A percentile compares a stretch with the other conserved stretches of the same genome.
Conservation (phyloP, 2,888 invertebrate species). For the Hedychridium roseum region DNA sequence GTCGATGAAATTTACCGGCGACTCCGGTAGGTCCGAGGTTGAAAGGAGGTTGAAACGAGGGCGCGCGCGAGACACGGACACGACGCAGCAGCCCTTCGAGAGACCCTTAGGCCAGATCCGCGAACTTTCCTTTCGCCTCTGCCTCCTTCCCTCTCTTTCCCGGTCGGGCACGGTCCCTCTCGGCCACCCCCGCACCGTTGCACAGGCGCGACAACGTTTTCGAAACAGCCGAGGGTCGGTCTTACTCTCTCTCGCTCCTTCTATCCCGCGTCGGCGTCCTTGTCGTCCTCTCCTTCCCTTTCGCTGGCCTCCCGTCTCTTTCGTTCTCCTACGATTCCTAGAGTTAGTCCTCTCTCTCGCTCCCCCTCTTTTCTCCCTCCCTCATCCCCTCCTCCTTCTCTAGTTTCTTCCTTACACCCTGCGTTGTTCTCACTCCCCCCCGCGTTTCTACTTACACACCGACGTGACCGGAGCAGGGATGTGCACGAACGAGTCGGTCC, state of each 20-base stretch:
- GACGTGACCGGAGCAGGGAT: too few relatives aligned
- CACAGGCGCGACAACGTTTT: constrained; percentile 53
- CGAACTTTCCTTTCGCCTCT: constrained; percentile 53
- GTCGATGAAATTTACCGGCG: not conserved
- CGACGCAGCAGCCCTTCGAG: constrained; percentile 50
- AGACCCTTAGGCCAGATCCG: constrained; percentile 47
- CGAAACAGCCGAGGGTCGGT: constrained; percentile 47
- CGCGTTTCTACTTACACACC: too few relatives aligned
- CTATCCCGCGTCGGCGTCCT: not conserved
- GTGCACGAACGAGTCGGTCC: too few relatives aligned
- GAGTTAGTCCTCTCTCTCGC: not conserved
- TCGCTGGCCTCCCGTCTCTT: constrained; percentile 10
- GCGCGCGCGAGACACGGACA: constrained; percentile 29
- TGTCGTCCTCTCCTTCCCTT: not conserved
- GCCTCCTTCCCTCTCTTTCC: constrained; percentile 21
- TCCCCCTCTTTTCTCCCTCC: constrained; percentile 4
- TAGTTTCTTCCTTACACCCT: too few relatives aligned
- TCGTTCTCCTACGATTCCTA: constrained; percentile 15
- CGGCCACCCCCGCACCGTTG: constrained; percentile 46
- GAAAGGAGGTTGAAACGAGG: not conserved
- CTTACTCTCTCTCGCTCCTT: too few relatives aligned
- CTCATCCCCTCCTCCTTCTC: constrained; percentile 7
- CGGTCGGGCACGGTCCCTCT: constrained; percentile 39
- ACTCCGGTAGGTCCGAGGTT: not conserved
- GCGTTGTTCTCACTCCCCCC: too few relatives aligned